Evolutionary conservation across 1,140 invertebrate species (phyloP).

Genomic region (Drosophila virilis): DNA sequence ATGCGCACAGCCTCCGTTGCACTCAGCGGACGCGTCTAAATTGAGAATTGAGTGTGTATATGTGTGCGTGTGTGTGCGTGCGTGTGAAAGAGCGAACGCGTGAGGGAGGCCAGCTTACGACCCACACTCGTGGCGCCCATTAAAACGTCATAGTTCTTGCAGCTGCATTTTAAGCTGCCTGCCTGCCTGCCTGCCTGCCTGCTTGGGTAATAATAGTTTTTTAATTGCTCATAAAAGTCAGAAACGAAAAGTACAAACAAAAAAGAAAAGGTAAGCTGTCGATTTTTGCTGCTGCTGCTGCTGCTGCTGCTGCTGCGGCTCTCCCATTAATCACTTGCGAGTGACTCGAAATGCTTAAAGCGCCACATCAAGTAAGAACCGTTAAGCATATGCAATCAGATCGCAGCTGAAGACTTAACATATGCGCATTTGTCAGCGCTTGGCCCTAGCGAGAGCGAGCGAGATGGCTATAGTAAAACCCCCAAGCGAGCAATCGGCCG

Average conservation of each 20-base stretch:
- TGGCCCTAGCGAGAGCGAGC: slow-evolving; percentile 1
- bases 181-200: background rate
- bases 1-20: slow-evolving; percentile 36
- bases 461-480: background rate
- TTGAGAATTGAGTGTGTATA: background rate
- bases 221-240: slow-evolving; percentile 74
- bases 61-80: background rate
- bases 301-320: slow-evolving; percentile 31
- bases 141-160: slow-evolving; percentile 68
- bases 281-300: slow-evolving; percentile 19
- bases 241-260: slow-evolving; percentile 22
- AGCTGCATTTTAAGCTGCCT: slow-evolving; percentile 39
- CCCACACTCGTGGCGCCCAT: slow-evolving; percentile 61
- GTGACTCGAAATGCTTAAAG: slow-evolving; percentile 38
- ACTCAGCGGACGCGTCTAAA: slow-evolving; percentile 4
- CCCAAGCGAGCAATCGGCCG: slow-evolving; percentile 25
- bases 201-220: slow-evolving; percentile 60
- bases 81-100: background rate
- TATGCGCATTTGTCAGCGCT: slow-evolving; percentile 64
- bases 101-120: background rate
- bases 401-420: slow-evolving; percentile 51
- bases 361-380: slow-evolving; percentile 60
- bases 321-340: slow-evolving; percentile 62
- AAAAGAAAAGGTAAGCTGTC: slow-evolving; percentile 7
- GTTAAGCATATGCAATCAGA: slow-evolving; percentile 72